Evolutionary conservation across 2,888 invertebrate genomes (phyloP).

Genomic region (Leptura quadrifasciata): DNA sequence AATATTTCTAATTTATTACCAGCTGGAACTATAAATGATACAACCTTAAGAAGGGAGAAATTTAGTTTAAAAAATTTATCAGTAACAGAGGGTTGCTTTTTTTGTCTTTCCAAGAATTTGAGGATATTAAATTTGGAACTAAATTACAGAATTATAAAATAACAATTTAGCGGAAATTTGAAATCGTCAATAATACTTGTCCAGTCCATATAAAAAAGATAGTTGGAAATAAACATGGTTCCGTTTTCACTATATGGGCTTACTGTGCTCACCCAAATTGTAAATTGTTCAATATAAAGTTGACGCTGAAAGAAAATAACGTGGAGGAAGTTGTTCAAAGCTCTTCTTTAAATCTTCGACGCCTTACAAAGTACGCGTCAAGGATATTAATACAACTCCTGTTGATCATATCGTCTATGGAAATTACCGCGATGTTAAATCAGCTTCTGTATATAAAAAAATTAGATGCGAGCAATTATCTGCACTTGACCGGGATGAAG

Average conservation of each 20-base stretch:
- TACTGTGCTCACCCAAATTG: conserved; percentile 12
- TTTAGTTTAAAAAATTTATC: neutral
- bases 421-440: neutral
- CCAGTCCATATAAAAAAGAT: conserved; percentile 1
- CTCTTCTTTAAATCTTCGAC: neutral
- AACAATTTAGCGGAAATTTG: conserved; percentile 11
- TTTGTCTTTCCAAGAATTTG: neutral
- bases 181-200: conserved; percentile 12
- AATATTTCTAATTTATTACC: neutral
- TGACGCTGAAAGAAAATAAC: no score
- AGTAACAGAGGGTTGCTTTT: neutral
- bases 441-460: neutral
- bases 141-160: conserved; percentile 17
- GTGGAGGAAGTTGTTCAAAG: no score
- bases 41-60: neutral
- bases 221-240: neutral
- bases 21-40: neutral
- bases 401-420: neutral
- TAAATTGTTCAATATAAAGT: conserved; percentile 12
- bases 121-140: conserved; percentile 4
- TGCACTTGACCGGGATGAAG: neutral
- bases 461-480: neutral
- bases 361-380: neutral
- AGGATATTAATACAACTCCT: neutral
- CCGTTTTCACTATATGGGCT: conserved; percentile 9